phyloP scores from a whole-genome alignment of 2,797 vertebrate genomes.

The Avahi laniger region DNA sequence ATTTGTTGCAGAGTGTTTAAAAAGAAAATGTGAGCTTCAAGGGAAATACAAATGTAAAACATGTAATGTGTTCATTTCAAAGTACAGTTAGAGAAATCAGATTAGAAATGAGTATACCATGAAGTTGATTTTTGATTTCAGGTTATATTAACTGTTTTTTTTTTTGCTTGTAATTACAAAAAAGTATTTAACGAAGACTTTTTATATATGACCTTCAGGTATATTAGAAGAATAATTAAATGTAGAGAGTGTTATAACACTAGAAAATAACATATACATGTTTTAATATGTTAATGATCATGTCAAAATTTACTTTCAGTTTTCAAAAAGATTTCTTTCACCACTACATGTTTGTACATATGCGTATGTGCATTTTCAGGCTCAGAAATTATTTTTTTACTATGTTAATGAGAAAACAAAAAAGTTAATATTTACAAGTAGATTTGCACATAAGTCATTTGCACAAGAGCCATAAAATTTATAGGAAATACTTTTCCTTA shows the following conservation, averaged over 20 bases:
- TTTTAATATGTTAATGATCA: constrained; percentile 58
- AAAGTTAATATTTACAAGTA: constrained; percentile 38
- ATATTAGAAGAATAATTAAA: constrained; percentile 42
- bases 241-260: constrained; percentile 43
- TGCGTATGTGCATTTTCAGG: neutral
- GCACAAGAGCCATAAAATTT: constrained; percentile 60
- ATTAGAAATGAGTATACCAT: neutral
- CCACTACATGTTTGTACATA: neutral
- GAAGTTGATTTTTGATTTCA: constrained; percentile 42
- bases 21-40: constrained; percentile 64
- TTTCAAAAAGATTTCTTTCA: constrained; percentile 51
- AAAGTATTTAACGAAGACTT: neutral
- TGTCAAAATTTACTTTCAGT: constrained; percentile 67
- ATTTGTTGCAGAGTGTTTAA: constrained; percentile 51
- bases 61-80: constrained; percentile 55
- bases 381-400: constrained; percentile 10
- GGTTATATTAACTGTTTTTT: constrained; percentile 41
- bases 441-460: constrained; percentile 58
- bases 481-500: constrained; percentile 52
- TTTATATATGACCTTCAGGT: constrained; percentile 42
- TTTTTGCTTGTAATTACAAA: constrained; percentile 38
- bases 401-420: constrained; percentile 22
- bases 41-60: constrained; percentile 58
- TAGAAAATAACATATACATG: constrained; percentile 3
- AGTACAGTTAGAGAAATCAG: constrained; percentile 34